Conservation (phyloP, 2,113 vertebrate genomes). For the Chionis minor region DNA sequence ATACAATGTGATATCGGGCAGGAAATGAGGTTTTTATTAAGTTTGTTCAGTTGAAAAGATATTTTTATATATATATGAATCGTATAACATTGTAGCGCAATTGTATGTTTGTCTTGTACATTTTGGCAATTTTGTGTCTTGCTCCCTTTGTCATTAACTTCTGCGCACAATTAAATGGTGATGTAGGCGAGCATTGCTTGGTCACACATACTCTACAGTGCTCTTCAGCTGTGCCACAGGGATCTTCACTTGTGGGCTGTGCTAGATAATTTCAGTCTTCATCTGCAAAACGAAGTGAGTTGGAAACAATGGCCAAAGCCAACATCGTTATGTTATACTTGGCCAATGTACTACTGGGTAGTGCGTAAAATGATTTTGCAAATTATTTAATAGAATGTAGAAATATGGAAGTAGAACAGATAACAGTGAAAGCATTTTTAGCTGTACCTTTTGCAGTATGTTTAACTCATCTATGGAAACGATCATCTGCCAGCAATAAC, state of each 20-base stretch:
- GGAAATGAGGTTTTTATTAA: rapidly evolving
- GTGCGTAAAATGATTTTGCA: not conserved
- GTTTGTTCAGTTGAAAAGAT: not conserved
- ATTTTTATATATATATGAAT: rapidly evolving
- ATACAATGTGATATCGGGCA: rapidly evolving
- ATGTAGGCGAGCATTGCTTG: not conserved
- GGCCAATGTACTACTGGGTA: not conserved
- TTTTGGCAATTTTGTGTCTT: not conserved
- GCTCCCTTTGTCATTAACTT: not conserved
- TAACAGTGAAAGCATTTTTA: rapidly evolving
- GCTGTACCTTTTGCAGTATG: not conserved
- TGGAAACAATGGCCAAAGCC: not conserved
- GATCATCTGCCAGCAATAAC: not conserved
- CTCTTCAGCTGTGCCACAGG: not conserved
- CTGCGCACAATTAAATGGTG: no score
- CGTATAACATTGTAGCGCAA: rapidly evolving
- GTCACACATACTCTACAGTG: not conserved
- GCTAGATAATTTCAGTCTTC: rapidly evolving
- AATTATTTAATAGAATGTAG: not conserved
- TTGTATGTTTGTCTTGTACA: not conserved
- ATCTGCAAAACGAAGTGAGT: not conserved
- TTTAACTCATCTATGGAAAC: not conserved
- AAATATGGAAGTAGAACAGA: not conserved
- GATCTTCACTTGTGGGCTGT: not conserved
- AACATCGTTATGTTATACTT: not conserved